A percentile compares a stretch with the other conserved stretches of the same genome.
These are phyloP conservation scores for Chironomus riparius DNA, from an alignment of 2,888 invertebrate species.

Conservation along the genomic window DNA sequence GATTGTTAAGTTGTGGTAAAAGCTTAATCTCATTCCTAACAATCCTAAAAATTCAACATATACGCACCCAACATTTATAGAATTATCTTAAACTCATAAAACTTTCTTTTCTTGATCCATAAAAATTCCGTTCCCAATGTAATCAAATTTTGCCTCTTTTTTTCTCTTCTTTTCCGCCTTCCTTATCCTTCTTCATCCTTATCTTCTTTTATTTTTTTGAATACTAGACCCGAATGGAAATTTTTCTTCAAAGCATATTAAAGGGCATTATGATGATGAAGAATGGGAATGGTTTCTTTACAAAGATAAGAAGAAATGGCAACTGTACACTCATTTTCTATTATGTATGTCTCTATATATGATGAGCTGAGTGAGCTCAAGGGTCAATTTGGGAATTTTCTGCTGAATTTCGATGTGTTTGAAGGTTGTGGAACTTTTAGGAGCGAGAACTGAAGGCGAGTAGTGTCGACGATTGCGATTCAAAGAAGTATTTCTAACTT, in stretches of 20 bases:
- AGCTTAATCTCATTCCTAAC: neutral
- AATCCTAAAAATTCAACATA: neutral
- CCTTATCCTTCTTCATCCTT: neutral
- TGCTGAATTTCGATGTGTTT: too few relatives aligned
- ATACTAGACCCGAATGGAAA: neutral
- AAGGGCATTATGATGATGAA: conserved; percentile 10
- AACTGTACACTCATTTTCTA: neutral
- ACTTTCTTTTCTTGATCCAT: neutral
- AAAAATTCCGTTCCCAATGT: conserved; percentile 2
- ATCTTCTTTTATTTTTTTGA: neutral
- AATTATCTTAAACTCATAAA: conserved; percentile 10
- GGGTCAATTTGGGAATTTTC: too few relatives aligned
- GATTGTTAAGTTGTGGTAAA: neutral
- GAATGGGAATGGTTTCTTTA: neutral
- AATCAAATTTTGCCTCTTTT: conserved; percentile 1
- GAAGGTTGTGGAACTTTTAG: too few relatives aligned
- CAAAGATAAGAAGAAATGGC: neutral
- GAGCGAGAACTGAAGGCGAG: too few relatives aligned
- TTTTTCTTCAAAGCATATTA: neutral
- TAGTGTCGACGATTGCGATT: too few relatives aligned
- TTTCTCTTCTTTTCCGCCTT: neutral
- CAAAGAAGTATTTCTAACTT: too few relatives aligned
- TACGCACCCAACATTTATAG: neutral
- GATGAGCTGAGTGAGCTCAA: too few relatives aligned
- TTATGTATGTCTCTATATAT: too few relatives aligned